phyloP scores from a whole-genome alignment of 2,888 invertebrate species.

The Xestia c-nigrum region DNA sequence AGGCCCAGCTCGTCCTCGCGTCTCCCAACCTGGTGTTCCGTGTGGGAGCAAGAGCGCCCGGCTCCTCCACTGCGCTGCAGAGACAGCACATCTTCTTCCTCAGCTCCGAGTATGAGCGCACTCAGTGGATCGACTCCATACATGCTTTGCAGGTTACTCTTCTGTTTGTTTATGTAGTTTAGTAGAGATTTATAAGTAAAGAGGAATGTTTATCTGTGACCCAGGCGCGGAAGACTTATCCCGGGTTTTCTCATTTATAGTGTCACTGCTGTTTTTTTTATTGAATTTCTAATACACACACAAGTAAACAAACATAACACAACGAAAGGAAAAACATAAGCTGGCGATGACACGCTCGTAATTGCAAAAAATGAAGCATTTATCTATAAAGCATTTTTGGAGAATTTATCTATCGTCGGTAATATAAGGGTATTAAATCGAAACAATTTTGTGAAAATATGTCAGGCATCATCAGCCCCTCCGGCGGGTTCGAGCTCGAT shows the following conservation, averaged over 20 bases:
- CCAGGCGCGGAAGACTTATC: neutral
- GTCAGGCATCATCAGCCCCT: constrained; percentile 90
- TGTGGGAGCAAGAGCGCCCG: constrained; percentile 93
- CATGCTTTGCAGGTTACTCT: constrained; percentile 93
- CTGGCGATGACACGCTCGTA: neutral
- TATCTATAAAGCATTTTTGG: neutral
- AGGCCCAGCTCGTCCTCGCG: constrained; percentile 96
- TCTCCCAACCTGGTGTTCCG: constrained; percentile 97
- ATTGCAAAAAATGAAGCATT: neutral
- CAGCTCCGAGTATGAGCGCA: constrained; percentile 98
- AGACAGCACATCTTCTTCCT: constrained; percentile 96
- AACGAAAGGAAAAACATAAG: too few relatives aligned
- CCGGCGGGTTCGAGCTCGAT: constrained; percentile 89
- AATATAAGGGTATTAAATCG: neutral
- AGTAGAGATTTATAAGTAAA: neutral
- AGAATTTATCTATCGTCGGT: neutral
- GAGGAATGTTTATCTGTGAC: neutral
- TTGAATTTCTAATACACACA: neutral
- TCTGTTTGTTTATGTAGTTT: neutral
- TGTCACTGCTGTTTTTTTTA: neutral
- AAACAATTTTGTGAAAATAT: neutral
- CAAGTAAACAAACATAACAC: neutral
- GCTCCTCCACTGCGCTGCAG: constrained; percentile 87
- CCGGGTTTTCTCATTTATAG: neutral
- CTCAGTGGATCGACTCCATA: constrained; percentile 98